Evolutionary conservation across 2,888 invertebrate species (phyloP).

Genomic region (Brachyptera risi): DNA sequence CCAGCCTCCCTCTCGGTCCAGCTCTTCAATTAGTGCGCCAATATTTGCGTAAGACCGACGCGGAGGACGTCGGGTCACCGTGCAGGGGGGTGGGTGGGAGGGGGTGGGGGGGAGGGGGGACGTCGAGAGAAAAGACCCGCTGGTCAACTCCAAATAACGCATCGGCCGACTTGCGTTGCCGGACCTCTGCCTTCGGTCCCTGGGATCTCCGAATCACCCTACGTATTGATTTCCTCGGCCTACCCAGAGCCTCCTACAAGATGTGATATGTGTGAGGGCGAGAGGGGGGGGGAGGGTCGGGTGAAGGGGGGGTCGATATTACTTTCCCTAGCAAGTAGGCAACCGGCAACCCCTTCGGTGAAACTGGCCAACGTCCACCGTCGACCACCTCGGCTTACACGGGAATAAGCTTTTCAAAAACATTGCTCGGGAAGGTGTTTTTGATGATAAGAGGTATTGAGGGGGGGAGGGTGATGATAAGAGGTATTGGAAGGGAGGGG

Average conservation of each 20-base stretch:
- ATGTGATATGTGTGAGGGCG: constrained; percentile 11
- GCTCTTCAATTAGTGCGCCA: constrained; percentile 16
- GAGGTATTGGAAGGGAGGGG: too few species aligned
- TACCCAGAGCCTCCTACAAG: background rate
- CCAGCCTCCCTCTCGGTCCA: background rate
- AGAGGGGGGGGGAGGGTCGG: too few species aligned
- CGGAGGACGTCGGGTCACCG: too few species aligned
- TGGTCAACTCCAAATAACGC: background rate
- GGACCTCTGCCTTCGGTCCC: background rate
- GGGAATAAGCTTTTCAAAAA: background rate
- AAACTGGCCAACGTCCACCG: background rate
- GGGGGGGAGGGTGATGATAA: too few species aligned
- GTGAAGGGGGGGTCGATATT: constrained; percentile 18
- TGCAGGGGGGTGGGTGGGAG: background rate
- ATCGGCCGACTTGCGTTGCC: background rate
- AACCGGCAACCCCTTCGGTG: background rate
- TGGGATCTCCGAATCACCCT: too few species aligned
- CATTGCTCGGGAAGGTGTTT: too few species aligned
- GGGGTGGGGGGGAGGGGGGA: too few species aligned
- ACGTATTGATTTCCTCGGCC: background rate
- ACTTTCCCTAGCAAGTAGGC: constrained; percentile 22
- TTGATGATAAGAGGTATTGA: too few species aligned
- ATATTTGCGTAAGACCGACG: constrained; percentile 18
- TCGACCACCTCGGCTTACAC: background rate
- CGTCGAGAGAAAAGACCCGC: too few species aligned